phyloP scores from a whole-genome alignment of 1,140 invertebrate genomes.

The Ceratosolen fusciceps region DNA sequence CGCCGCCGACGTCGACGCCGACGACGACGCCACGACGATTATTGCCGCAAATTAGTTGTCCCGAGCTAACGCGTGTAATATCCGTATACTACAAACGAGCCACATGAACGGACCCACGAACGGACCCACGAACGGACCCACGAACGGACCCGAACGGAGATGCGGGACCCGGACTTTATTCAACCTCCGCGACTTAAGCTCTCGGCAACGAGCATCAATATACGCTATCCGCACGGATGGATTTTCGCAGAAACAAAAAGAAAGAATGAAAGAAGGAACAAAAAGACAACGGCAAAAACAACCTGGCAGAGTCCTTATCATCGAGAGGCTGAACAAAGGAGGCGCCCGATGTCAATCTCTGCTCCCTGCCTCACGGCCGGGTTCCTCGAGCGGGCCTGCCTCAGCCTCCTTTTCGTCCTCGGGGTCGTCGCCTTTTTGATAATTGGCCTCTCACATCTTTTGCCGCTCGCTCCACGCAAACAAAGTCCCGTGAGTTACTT shows the following conservation, averaged over 20 bases:
- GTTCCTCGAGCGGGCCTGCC: background rate
- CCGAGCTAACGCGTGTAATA: background rate
- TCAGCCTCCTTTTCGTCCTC: background rate
- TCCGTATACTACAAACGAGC: background rate
- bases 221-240: background rate
- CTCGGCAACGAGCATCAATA: background rate
- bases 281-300: too few species aligned
- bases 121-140: background rate
- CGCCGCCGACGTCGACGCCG: too few species aligned
- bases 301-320: background rate
- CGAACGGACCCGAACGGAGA: background rate
- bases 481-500: background rate
- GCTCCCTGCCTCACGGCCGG: background rate
- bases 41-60: background rate
- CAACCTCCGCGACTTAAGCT: background rate
- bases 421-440: background rate
- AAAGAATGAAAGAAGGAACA: too few species aligned
- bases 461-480: background rate
- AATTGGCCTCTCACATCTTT: constrained; percentile 1
- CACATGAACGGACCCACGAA: background rate
- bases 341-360: background rate
- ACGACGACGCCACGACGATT: background rate
- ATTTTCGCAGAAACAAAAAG: too few species aligned
- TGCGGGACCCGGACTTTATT: background rate
- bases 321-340: background rate